Conservation (phyloP, 2,113 vertebrate species). For the Zootoca vivipara region DNA sequence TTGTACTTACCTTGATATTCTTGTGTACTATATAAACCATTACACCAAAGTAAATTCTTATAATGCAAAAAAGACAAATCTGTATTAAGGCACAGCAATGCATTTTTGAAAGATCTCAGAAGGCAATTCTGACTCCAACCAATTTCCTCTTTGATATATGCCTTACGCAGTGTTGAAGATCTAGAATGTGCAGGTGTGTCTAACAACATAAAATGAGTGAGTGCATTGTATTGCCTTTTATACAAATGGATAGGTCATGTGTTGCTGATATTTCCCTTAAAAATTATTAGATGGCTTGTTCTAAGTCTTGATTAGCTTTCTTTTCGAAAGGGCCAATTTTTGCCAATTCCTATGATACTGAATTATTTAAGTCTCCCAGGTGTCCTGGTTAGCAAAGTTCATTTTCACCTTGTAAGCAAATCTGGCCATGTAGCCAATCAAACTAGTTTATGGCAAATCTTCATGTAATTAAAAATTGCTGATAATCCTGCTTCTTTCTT, state of each 20-base stretch:
- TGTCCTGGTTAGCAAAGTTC: constrained; percentile 34
- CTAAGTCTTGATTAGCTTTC: neutral
- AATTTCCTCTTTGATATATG: neutral
- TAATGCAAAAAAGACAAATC: neutral
- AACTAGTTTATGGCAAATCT: constrained; percentile 58
- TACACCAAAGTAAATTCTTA: constrained; percentile 37
- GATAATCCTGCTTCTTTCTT: constrained; percentile 49
- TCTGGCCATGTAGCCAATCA: constrained; percentile 45
- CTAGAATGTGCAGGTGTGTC: neutral
- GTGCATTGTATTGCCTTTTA: neutral
- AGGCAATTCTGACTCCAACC: neutral
- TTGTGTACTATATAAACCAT: constrained; percentile 36
- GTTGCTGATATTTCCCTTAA: neutral
- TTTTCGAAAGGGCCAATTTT: neutral
- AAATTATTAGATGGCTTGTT: neutral
- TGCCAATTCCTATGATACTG: neutral
- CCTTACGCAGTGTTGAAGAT: neutral
- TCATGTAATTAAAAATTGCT: constrained; percentile 60
- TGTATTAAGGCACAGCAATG: neutral
- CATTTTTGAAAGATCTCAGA: neutral
- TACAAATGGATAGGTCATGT: neutral
- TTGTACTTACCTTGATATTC: constrained; percentile 50
- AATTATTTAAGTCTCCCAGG: constrained; percentile 41
- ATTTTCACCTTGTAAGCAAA: constrained; percentile 63
- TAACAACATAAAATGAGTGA: neutral